Evolutionary conservation across 2,888 invertebrate genomes (phyloP).

Genomic region (Xanthia icteritia): DNA sequence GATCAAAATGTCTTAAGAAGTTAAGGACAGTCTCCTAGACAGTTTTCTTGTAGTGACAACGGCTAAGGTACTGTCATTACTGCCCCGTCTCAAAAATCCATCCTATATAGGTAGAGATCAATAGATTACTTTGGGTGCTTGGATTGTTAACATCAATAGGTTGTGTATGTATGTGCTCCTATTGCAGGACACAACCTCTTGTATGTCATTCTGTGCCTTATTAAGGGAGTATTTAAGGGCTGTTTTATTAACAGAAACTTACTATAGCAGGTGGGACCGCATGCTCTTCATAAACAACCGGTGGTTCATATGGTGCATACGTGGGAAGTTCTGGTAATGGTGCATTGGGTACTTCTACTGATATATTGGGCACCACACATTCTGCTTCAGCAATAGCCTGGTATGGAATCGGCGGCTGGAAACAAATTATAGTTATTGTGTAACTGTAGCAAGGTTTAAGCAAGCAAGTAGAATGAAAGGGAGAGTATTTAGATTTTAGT

Average conservation of each 20-base stretch:
- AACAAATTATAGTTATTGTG: constrained; percentile 5
- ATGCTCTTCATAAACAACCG: constrained; percentile 79
- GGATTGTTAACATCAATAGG: background rate
- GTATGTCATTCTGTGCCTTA: background rate
- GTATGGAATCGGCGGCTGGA: constrained; percentile 74
- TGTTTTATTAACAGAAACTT: constrained; percentile 65
- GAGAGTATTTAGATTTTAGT: background rate
- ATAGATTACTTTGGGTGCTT: background rate
- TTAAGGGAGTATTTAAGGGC: background rate
- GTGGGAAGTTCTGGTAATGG: constrained; percentile 66
- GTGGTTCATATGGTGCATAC: constrained; percentile 82
- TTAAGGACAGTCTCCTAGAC: no score
- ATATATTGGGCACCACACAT: constrained; percentile 86
- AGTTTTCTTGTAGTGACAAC: no score
- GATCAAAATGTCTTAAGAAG: no score
- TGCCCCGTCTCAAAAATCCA: no score
- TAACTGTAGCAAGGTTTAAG: background rate
- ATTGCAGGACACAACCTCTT: no score
- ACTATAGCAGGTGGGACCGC: constrained; percentile 85
- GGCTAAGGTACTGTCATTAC: no score
- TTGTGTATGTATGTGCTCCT: no score
- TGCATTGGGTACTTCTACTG: constrained; percentile 81
- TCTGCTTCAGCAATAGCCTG: constrained; percentile 78
- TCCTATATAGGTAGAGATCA: no score
- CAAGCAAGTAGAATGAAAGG: background rate